Conservation (phyloP, 2,113 vertebrate species). For the Pterocles orientalis region DNA sequence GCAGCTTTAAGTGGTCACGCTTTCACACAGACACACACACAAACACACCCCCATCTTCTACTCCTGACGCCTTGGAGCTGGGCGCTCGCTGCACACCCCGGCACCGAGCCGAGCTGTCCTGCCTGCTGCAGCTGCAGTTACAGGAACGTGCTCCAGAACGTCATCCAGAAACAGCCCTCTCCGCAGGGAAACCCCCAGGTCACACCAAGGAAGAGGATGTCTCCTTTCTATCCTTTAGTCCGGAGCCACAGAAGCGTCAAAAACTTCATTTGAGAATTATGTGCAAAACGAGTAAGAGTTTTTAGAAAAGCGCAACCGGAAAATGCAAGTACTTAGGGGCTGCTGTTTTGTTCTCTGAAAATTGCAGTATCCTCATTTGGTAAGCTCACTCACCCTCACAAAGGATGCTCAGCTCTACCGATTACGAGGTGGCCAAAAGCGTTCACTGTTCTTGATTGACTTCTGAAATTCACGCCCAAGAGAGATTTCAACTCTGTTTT, state of each 20-base stretch:
- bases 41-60: neutral
- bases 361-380: conserved; percentile 77
- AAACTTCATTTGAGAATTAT: conserved; percentile 66
- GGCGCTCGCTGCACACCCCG: neutral
- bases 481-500: neutral
- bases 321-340: conserved; percentile 70
- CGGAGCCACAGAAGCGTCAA: conserved; percentile 34
- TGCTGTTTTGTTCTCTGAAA: conserved; percentile 71
- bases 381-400: conserved; percentile 57
- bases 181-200: neutral
- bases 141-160: conserved; percentile 37
- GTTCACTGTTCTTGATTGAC: neutral
- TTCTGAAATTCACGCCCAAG: neutral
- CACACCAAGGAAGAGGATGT: conserved; percentile 23
- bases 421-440: conserved; percentile 28
- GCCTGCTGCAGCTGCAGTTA: conserved; percentile 22
- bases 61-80: conserved; percentile 5
- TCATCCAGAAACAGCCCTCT: conserved; percentile 42
- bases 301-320: conserved; percentile 45
- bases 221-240: conserved; percentile 36
- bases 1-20: conserved; percentile 65
- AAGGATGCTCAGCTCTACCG: conserved; percentile 17
- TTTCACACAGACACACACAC: neutral
- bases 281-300: conserved; percentile 77
- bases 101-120: neutral